phyloP scores from a whole-genome alignment of 2,888 invertebrate genomes.

The Corythucha ciliata region DNA sequence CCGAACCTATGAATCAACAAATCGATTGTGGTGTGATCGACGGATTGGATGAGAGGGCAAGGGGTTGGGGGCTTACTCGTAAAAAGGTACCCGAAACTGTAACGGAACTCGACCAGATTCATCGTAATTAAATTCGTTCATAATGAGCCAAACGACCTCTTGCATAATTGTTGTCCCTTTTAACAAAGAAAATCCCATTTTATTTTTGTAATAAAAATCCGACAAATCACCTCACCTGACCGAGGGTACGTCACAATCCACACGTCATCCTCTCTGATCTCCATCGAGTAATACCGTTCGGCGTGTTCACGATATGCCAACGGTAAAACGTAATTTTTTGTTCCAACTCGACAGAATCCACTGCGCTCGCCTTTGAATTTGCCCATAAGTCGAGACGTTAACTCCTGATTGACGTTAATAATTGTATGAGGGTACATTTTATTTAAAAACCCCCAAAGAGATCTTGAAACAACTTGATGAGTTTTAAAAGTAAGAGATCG shows the following conservation, averaged over 20 bases:
- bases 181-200: background rate
- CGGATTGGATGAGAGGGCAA: no score
- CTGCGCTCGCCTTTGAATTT: slow-evolving; percentile 51
- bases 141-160: slow-evolving; percentile 69
- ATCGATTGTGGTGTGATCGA: no score
- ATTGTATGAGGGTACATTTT: slow-evolving; percentile 30
- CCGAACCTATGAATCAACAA: slow-evolving; percentile 47
- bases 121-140: slow-evolving; percentile 62
- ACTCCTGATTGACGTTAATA: slow-evolving; percentile 23
- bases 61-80: slow-evolving; percentile 53
- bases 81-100: slow-evolving; percentile 62
- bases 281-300: slow-evolving; percentile 52
- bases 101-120: slow-evolving; percentile 51
- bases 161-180: slow-evolving; percentile 64
- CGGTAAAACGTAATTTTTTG: slow-evolving; percentile 64
- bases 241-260: slow-evolving; percentile 70
- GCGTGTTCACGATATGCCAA: slow-evolving; percentile 55
- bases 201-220: background rate
- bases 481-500: no score
- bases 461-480: no score
- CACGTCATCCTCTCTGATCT: slow-evolving; percentile 57
- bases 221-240: slow-evolving; percentile 45
- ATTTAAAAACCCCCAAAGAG: no score
- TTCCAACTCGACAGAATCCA: slow-evolving; percentile 60
- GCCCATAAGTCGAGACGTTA: slow-evolving; percentile 26